These are phyloP conservation scores for Sphenopsis melanotis DNA, from an alignment of 2,797 vertebrate genomes.

Conservation along the genomic window DNA sequence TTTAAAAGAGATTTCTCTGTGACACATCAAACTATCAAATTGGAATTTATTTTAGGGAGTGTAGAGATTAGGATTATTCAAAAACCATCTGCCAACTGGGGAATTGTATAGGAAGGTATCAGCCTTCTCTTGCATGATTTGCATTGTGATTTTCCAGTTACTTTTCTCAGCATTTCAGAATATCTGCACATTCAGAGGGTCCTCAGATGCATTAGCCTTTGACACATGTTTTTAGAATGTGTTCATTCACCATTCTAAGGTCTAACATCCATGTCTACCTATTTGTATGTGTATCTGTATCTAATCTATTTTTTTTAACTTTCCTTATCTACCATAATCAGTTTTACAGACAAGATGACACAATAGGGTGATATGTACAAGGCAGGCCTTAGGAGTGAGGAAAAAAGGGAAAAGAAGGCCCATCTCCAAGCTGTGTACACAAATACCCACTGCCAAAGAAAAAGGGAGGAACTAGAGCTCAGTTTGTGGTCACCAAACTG, in stretches of 20 bases:
- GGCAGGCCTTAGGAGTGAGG: background rate
- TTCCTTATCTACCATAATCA: background rate
- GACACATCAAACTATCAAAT: background rate
- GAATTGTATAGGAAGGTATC: background rate
- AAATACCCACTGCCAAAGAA: background rate
- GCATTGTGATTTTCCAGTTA: background rate
- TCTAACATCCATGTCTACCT: background rate
- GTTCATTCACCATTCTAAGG: background rate
- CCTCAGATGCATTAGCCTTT: background rate
- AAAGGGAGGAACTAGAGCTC: background rate
- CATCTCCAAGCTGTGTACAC: background rate
- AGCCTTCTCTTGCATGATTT: background rate
- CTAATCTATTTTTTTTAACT: background rate
- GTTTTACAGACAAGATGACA: background rate
- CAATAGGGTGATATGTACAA: background rate
- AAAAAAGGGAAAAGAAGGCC: background rate
- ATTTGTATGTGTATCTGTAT: background rate
- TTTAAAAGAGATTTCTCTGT: background rate
- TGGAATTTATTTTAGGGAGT: background rate
- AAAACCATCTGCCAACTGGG: background rate
- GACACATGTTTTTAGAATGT: background rate
- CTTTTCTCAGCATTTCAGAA: background rate
- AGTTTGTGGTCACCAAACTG: rapidly evolving
- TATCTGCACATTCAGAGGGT: background rate
- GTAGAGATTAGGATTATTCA: background rate